Conservation (phyloP, 2,797 vertebrate species). For the Enteromius trimaculatus region DNA sequence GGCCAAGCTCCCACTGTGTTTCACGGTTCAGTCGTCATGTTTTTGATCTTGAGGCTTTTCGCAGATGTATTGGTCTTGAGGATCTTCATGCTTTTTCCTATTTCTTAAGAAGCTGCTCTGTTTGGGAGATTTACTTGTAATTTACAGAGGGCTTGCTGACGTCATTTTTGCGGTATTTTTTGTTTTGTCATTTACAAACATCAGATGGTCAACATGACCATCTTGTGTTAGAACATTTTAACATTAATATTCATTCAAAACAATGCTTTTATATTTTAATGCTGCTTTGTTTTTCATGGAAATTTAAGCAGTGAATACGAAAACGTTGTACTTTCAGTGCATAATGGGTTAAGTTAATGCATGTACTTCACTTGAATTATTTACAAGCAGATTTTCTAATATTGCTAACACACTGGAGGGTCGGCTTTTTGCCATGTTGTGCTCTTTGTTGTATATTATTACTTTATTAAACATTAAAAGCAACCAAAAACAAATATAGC, state of each 20-base stretch:
- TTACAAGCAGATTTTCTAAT: constrained; percentile 34
- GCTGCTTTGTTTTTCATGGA: not conserved
- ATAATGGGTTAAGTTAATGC: constrained; percentile 17
- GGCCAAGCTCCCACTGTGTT: constrained; percentile 25
- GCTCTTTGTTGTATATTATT: constrained; percentile 16
- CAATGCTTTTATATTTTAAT: not conserved
- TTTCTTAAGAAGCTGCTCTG: constrained; percentile 24
- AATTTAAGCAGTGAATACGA: not conserved
- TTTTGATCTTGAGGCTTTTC: constrained; percentile 28
- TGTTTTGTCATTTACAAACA: not conserved
- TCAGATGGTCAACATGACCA: too few species aligned
- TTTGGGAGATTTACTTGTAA: not conserved
- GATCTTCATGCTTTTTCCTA: constrained; percentile 2
- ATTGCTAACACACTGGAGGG: constrained; percentile 37
- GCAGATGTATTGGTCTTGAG: constrained; percentile 7
- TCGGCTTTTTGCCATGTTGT: constrained; percentile 6
- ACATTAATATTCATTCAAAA: constrained; percentile 5
- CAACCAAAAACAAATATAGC: constrained; percentile 9
- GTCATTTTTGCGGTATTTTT: not conserved
- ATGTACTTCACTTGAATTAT: constrained; percentile 28
- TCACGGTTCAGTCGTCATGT: constrained; percentile 34
- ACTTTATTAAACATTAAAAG: constrained; percentile 36
- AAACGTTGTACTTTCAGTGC: not conserved
- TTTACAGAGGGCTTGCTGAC: constrained; percentile 2
- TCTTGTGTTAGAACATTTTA: not conserved